These are phyloP conservation scores for Dendropsophus ebraccatus DNA, from an alignment of 2,113 vertebrate genomes.

Conservation along the genomic window DNA sequence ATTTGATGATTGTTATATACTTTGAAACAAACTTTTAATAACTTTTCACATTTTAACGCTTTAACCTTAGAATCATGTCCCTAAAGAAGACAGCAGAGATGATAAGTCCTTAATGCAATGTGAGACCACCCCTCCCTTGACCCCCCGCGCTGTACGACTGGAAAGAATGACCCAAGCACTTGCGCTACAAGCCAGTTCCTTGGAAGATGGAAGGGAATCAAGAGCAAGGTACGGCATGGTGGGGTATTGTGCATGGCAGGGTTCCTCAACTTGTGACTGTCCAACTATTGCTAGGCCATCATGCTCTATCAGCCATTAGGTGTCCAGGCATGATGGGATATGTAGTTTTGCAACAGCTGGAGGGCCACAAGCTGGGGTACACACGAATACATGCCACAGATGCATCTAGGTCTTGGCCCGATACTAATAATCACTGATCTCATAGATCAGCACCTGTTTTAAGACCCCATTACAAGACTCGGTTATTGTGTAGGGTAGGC, in stretches of 20 bases:
- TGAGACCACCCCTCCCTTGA: conserved; percentile 83
- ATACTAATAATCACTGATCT: no score
- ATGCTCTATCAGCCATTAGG: no score
- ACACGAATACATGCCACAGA: no score
- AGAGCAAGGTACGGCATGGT: conserved; percentile 76
- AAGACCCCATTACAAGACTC: no score
- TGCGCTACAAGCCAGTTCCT: conserved; percentile 76
- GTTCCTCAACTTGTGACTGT: no score
- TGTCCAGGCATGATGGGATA: no score
- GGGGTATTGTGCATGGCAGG: neutral
- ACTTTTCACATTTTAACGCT: neutral
- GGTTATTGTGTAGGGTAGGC: no score
- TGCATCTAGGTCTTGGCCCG: no score
- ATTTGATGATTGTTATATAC: neutral
- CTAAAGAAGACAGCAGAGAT: conserved; percentile 77
- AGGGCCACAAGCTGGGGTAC: no score
- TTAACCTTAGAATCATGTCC: conserved; percentile 79
- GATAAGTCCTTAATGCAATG: conserved; percentile 83
- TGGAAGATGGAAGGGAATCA: conserved; percentile 84
- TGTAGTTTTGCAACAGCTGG: no score
- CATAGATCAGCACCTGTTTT: no score
- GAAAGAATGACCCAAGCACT: conserved; percentile 89
- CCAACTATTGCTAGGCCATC: no score
- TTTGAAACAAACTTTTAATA: neutral
- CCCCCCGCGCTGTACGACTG: conserved; percentile 83